Conservation (phyloP, 1,140 invertebrate species). For the Planococcus citri region DNA sequence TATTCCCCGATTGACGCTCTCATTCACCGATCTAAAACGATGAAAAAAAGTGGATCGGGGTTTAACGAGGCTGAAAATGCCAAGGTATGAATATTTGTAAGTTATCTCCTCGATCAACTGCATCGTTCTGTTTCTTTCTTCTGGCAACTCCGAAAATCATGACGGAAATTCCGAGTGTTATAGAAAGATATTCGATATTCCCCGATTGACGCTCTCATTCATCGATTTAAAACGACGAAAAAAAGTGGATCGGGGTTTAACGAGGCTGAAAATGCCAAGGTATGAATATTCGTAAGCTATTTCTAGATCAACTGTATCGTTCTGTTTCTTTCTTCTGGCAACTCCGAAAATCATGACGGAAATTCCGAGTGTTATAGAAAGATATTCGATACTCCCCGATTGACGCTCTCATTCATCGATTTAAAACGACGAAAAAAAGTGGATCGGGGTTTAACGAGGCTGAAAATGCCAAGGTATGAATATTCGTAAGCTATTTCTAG, state of each 20-base stretch:
- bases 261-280: too few species aligned
- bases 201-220: neutral
- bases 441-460: neutral
- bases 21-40: neutral
- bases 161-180: neutral
- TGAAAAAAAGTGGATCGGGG: neutral
- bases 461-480: too few species aligned
- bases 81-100: too few species aligned
- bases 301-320: too few species aligned
- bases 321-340: neutral
- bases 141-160: neutral
- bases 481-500: too few species aligned
- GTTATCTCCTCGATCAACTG: too few species aligned
- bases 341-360: neutral
- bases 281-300: too few species aligned
- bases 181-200: neutral
- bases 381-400: neutral
- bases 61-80: neutral
- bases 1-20: neutral
- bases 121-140: neutral
- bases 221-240: neutral
- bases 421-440: neutral
- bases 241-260: neutral
- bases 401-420: neutral
- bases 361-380: neutral